Conservation (phyloP, 2,888 invertebrate species). For the Cephalotes varians region DNA sequence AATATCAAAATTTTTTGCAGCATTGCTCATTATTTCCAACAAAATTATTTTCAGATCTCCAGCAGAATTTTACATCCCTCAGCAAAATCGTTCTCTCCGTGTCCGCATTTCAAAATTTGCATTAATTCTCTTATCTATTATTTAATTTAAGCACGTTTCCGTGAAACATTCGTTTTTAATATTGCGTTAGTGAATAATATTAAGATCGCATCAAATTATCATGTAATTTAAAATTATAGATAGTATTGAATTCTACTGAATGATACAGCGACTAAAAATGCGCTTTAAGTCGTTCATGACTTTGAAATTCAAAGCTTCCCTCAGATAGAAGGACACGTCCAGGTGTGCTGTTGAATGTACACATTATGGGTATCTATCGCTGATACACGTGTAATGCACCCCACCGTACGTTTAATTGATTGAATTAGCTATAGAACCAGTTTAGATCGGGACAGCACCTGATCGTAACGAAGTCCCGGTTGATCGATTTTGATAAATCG, state of each 20-base stretch:
- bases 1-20: no score
- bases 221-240: background rate
- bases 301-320: slow-evolving; percentile 6
- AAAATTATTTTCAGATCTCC: no score
- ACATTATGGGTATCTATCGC: slow-evolving; percentile 60
- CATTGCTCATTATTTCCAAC: no score
- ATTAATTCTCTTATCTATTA: background rate
- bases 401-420: slow-evolving; percentile 60
- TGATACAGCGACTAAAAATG: background rate
- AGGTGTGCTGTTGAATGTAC: slow-evolving; percentile 43
- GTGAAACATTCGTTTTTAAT: background rate
- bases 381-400: slow-evolving; percentile 53
- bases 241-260: background rate
- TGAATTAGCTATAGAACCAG: slow-evolving; percentile 62
- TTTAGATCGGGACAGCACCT: slow-evolving; percentile 58
- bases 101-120: no score
- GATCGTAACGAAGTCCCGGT: slow-evolving; percentile 44
- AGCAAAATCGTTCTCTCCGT: no score
- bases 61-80: no score
- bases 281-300: background rate
- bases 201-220: background rate
- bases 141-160: background rate
- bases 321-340: slow-evolving; percentile 29
- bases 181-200: background rate
- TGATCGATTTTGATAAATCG: slow-evolving; percentile 51